A percentile compares a stretch with the other conserved stretches of the same genome.
phyloP scores from a whole-genome alignment of 2,888 invertebrate species.

The Hesperia comma region DNA sequence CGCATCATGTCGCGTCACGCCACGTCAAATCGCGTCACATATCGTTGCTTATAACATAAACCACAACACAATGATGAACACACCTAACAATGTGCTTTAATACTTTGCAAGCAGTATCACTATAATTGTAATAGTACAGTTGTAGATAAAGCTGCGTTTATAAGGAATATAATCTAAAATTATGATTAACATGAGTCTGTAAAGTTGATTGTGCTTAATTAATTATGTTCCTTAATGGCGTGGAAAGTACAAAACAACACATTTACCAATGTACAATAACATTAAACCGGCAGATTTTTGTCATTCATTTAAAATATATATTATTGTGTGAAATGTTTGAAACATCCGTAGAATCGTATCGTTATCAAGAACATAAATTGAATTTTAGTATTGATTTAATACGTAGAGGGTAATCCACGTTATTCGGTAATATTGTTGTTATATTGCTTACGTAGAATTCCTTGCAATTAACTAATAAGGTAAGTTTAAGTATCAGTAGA shows the following conservation, averaged over 20 bases:
- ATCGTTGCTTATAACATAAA: neutral
- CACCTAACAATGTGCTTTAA: neutral
- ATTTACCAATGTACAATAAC: too few species aligned
- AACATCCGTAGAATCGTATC: too few species aligned
- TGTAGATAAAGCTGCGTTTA: neutral
- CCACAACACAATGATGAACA: neutral
- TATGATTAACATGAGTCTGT: too few species aligned
- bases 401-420: neutral
- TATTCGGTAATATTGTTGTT: neutral
- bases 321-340: too few species aligned
- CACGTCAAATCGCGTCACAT: too few species aligned
- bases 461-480: neutral
- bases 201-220: too few species aligned
- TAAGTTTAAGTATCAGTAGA: conserved; percentile 1
- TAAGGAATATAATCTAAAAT: neutral
- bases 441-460: neutral
- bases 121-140: too few species aligned
- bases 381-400: neutral
- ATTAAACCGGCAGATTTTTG: too few species aligned
- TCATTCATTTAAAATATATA: too few species aligned
- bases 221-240: neutral
- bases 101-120: neutral
- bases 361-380: neutral
- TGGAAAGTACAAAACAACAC: too few species aligned
- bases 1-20: too few species aligned